Base-by-base conservation (phyloP, 2,113 vertebrate genomes). In the Peromyscus polionotus region DNA sequence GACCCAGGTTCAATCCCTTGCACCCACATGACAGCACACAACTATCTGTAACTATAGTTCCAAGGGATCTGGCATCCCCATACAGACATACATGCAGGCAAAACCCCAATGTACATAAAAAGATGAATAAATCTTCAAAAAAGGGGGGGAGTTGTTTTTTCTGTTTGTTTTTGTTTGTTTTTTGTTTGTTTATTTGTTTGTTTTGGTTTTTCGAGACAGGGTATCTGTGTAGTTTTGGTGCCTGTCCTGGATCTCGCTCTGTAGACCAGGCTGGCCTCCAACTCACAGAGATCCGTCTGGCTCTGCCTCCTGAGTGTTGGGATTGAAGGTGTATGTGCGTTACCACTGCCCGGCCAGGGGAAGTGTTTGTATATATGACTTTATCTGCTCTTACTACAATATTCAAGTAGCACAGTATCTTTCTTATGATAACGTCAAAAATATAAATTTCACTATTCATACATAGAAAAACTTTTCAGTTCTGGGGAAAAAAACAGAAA, bases 401-500 rank as follows among this genome's bases (percentile, higher is more conserved):
- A 73, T 54, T 89, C 73, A 93, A 88, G 31, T 20, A 84, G 59
- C 70, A 76, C 8, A 90, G 13, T 81, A 28, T 85, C 63, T 80
- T 90, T 80, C 91, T 92, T 61, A 48, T 54, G 72, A 80, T 20
- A 85, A 11, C 68, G 61, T 96, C 61, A 76, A 45, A 91, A 96
- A 95, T 75, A 67, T 88, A n/a, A 68, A 91, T 68, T 28, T 54
- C 54, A 28, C 42, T 61, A 76, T 22, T 48, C 12, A 42, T 54
- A 95, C 65, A 17, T 83, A 77, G 59, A 48, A 87, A 80, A 93
- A n/a, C 6, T 42, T 42, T 79, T 73, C 13, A 45, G 45, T 87
- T 87, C 42, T 68, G 13, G 8, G 33, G 36, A 91, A 90, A 93
- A 54, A 42, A 96, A 92, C 79, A 89, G 22, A 92, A 94, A 93